Percentiles rank a stretch among this genome's conserved stretches.
Conservation (phyloP, 2,888 invertebrate species). For the Hydriomena furcata region DNA sequence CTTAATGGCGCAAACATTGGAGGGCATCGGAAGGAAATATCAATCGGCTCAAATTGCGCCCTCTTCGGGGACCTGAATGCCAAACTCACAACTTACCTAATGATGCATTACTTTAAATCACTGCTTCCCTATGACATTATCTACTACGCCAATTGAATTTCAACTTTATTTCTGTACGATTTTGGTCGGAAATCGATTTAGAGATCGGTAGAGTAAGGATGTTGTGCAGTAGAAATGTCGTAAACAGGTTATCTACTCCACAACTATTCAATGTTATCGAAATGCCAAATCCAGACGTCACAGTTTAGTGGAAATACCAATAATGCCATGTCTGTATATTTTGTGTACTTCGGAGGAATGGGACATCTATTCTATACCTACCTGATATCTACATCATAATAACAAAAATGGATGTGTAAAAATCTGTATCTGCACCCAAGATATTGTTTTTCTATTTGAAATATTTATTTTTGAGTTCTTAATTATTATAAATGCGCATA, state of each 20-base stretch:
- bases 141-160: conserved; percentile 28
- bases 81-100: conserved; percentile 61
- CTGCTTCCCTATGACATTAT: conserved; percentile 41
- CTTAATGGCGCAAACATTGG: conserved; percentile 46
- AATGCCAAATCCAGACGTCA: conserved; percentile 47
- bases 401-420: no score
- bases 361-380: no score
- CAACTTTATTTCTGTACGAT: conserved; percentile 12
- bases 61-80: conserved; percentile 60
- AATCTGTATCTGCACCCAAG: no score
- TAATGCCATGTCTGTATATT: conserved; percentile 1
- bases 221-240: conserved; percentile 39
- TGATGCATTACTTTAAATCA: conserved; percentile 60
- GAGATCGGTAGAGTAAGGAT: conserved; percentile 10
- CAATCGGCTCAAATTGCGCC: conserved; percentile 59
- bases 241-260: conserved; percentile 51
- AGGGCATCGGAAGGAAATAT: conserved; percentile 56
- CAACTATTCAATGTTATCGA: conserved; percentile 54
- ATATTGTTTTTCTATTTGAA: no score
- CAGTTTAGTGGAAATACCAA: conserved; percentile 20
- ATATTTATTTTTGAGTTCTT: no score
- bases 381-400: no score
- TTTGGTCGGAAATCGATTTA: conserved; percentile 2
- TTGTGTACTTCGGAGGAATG: conserved; percentile 2
- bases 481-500: no score